Evolutionary conservation across 1,140 invertebrate species (phyloP).

Genomic region (Procambarus virginalis): DNA sequence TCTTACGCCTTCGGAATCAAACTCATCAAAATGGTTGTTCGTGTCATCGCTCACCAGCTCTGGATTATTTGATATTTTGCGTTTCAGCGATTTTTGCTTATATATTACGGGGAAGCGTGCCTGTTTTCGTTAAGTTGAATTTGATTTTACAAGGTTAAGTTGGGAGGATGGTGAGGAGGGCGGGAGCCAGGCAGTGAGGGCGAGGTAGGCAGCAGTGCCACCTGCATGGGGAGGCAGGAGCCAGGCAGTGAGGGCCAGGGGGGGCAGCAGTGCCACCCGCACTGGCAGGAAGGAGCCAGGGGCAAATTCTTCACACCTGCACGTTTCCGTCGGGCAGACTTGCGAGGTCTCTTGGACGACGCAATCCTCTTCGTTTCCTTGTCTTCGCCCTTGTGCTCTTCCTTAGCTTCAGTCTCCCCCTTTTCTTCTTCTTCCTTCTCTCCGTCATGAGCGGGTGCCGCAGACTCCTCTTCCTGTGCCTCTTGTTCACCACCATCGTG

Average conservation of each 20-base stretch:
- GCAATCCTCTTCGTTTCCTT: constrained; percentile 18
- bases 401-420: constrained; percentile 15
- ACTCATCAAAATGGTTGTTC: too few species aligned
- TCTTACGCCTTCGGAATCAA: background rate
- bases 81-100: background rate
- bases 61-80: too few species aligned
- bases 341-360: constrained; percentile 19
- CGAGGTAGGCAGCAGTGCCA: background rate
- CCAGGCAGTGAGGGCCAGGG: background rate
- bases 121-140: background rate
- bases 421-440: constrained; percentile 22
- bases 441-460: background rate
- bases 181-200: background rate
- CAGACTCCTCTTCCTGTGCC: constrained; percentile 6
- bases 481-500: background rate
- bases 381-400: constrained; percentile 1
- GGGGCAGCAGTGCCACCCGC: background rate
- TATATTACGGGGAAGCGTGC: background rate
- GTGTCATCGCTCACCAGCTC: too few species aligned
- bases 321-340: constrained; percentile 34
- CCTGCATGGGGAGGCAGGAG: background rate
- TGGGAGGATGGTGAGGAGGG: background rate
- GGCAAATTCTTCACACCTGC: constrained; percentile 23
- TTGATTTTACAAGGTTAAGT: background rate
- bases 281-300: background rate